A percentile compares a stretch with the other conserved stretches of the same genome.
Evolutionary conservation across 2,797 vertebrate species (phyloP).

Genomic region (Triplophysa bombifrons): DNA sequence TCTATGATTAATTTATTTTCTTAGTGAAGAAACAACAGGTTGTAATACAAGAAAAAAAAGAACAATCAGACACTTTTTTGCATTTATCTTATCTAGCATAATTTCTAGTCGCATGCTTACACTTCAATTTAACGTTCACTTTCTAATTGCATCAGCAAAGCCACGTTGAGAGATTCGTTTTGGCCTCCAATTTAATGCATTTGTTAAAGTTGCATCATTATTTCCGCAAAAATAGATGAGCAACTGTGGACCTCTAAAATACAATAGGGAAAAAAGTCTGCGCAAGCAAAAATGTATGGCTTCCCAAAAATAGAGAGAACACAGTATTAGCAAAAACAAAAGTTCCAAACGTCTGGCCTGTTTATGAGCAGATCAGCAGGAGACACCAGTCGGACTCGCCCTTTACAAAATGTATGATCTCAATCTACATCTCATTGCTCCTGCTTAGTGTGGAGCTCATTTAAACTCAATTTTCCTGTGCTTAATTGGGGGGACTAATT

Average conservation of each 20-base stretch:
- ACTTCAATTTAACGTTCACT: constrained; percentile 40
- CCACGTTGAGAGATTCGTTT: constrained; percentile 52
- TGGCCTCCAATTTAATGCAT: constrained; percentile 44
- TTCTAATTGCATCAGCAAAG: constrained; percentile 53
- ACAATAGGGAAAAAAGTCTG: constrained; percentile 50
- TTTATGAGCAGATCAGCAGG: constrained; percentile 30
- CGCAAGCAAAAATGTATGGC: constrained; percentile 45
- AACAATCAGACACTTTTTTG: neutral
- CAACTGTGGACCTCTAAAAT: constrained; percentile 48
- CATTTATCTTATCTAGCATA: neutral
- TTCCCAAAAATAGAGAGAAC: constrained; percentile 28
- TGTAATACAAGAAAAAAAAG: neutral
- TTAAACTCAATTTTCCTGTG: constrained; percentile 58
- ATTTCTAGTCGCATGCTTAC: constrained; percentile 42
- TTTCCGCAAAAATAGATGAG: constrained; percentile 52
- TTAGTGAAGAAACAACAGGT: neutral
- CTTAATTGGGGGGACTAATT: constrained; percentile 63
- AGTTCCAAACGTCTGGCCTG: constrained; percentile 31
- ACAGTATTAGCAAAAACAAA: constrained; percentile 35
- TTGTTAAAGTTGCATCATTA: constrained; percentile 56
- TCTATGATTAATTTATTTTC: neutral
- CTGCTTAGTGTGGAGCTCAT: constrained; percentile 67
- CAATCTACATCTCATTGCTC: constrained; percentile 52
- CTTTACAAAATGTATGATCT: neutral
- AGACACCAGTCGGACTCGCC: neutral